These are phyloP conservation scores for Microcaecilia unicolor DNA, from an alignment of 2,797 vertebrate genomes.

Conservation along the genomic window DNA sequence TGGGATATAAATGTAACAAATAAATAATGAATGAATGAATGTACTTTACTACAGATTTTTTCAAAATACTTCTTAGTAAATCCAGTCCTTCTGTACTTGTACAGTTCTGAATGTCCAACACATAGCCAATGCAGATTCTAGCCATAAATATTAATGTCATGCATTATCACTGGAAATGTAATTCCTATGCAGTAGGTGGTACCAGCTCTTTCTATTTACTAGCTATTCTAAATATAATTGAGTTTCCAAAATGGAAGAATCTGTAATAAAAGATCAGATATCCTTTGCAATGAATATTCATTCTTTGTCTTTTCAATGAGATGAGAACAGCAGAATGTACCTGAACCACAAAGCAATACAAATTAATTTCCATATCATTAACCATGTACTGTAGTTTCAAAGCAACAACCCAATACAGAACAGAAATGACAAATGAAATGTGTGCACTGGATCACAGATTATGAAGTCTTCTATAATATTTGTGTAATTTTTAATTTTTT, in stretches of 20 bases:
- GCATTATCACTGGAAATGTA: too few relatives aligned
- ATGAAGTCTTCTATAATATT: background rate
- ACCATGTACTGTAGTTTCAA: background rate
- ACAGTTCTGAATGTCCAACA: too few relatives aligned
- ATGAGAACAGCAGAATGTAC: background rate
- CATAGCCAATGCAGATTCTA: too few relatives aligned
- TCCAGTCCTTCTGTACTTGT: too few relatives aligned
- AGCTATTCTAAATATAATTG: too few relatives aligned
- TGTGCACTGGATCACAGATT: background rate
- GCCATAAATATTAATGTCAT: too few relatives aligned
- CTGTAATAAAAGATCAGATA: background rate
- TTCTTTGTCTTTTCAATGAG: background rate
- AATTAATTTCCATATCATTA: background rate
- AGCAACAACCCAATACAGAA: background rate
- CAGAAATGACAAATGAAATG: background rate
- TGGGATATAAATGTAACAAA: too few relatives aligned
- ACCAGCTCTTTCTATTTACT: too few relatives aligned
- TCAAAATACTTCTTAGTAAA: too few relatives aligned
- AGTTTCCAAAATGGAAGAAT: background rate
- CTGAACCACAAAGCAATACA: background rate
- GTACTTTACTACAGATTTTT: too few relatives aligned
- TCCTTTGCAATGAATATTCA: background rate
- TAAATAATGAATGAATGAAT: too few relatives aligned
- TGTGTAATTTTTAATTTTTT: too few relatives aligned
- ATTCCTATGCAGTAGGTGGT: background rate